Evolutionary conservation across 1,140 invertebrate genomes (phyloP).

Genomic region (Drosophila sechellia): DNA sequence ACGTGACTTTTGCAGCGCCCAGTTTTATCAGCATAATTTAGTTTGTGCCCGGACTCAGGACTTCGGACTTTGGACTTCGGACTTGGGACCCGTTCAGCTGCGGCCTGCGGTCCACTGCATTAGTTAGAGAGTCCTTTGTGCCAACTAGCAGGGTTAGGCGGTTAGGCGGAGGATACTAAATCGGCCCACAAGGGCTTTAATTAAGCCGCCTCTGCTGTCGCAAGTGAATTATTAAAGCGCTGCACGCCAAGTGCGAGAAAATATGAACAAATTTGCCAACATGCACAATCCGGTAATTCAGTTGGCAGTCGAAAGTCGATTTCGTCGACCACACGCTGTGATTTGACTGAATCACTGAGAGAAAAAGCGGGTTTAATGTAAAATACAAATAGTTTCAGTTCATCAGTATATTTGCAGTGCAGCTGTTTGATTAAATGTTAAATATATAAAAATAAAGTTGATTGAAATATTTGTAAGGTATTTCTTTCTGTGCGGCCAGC

Average conservation of each 20-base stretch:
- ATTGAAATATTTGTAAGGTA: background rate
- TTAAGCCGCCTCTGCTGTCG: constrained; percentile 46
- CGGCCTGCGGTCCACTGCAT: constrained; percentile 62
- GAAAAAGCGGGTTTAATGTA: background rate
- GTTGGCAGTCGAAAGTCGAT: constrained; percentile 8
- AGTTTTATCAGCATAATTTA: constrained; percentile 82
- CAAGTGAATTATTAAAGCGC: constrained; percentile 59
- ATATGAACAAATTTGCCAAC: constrained; percentile 56
- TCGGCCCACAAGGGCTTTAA: constrained; percentile 48
- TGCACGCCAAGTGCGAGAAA: constrained; percentile 48
- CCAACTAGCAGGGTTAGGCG: constrained; percentile 22
- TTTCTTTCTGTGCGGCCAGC: background rate
- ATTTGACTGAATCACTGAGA: background rate
- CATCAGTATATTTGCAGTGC: too few species aligned
- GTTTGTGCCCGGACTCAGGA: constrained; percentile 52
- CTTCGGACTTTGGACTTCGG: constrained; percentile 19
- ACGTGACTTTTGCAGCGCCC: constrained; percentile 71
- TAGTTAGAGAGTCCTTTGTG: constrained; percentile 56
- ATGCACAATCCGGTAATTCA: constrained; percentile 54
- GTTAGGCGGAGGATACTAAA: constrained; percentile 16
- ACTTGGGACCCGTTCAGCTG: constrained; percentile 41
- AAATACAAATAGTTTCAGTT: too few species aligned
- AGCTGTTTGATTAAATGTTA: too few species aligned
- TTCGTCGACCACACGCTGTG: constrained; percentile 13
- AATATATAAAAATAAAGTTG: too few species aligned